These are phyloP conservation scores for Lasiommata megera DNA, from an alignment of 2,888 invertebrate species.

Conservation along the genomic window DNA sequence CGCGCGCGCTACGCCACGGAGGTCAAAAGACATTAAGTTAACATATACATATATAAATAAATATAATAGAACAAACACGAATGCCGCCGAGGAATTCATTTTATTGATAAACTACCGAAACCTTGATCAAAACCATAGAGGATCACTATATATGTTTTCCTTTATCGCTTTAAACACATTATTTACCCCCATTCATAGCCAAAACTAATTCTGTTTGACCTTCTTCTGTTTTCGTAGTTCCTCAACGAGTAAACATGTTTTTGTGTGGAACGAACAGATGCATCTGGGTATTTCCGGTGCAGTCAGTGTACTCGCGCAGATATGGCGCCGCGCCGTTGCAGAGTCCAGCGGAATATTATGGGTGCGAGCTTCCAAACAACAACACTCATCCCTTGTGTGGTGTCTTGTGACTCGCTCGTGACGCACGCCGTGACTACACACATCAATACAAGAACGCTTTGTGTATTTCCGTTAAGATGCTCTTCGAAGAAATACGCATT, in stretches of 20 bases:
- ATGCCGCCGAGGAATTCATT: too few relatives aligned
- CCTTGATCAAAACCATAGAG: too few relatives aligned
- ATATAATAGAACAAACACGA: too few relatives aligned
- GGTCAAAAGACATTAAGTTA: too few relatives aligned
- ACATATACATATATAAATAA: too few relatives aligned
- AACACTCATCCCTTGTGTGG: slow-evolving; percentile 8
- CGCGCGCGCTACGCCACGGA: too few relatives aligned
- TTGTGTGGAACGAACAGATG: slow-evolving; percentile 45
- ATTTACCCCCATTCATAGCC: neutral
- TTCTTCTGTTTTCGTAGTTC: slow-evolving; percentile 29
- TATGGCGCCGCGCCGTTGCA: slow-evolving; percentile 44
- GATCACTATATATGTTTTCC: too few relatives aligned
- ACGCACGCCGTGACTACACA: slow-evolving; percentile 11
- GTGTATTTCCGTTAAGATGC: neutral
- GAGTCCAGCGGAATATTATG: slow-evolving; percentile 73
- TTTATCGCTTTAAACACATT: too few relatives aligned
- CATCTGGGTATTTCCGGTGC: slow-evolving; percentile 58
- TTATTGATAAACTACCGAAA: too few relatives aligned
- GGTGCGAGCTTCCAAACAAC: slow-evolving; percentile 48
- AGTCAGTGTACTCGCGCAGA: slow-evolving; percentile 41
- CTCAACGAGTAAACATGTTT: slow-evolving; percentile 32
- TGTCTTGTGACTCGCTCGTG: slow-evolving; percentile 14
- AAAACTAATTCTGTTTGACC: slow-evolving; percentile 9
- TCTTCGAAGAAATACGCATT: neutral
- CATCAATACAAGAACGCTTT: neutral